Percentiles rank a stretch among this genome's conserved stretches.
These are phyloP conservation scores for Agrenia bidenticulata DNA, from an alignment of 2,888 invertebrate genomes.

Conservation along the genomic window DNA sequence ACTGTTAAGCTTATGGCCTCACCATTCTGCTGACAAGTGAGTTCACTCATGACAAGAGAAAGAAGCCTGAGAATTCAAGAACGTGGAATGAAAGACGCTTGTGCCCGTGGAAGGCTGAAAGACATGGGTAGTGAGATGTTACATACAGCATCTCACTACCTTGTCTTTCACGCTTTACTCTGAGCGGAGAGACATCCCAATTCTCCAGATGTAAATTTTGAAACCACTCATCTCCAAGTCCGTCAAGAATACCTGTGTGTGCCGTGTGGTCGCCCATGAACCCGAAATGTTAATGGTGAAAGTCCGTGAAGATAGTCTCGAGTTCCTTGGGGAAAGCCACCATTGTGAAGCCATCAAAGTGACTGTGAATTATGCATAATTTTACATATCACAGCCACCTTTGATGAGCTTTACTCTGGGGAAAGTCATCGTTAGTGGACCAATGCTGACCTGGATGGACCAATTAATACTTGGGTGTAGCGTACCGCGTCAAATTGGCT, in stretches of 20 bases:
- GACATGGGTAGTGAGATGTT: slow-evolving; percentile 99
- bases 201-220: not conserved
- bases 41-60: not conserved
- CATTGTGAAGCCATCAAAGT: slow-evolving; percentile 67
- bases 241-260: too few species aligned
- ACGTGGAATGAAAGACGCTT: too few species aligned
- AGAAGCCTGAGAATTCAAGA: too few species aligned
- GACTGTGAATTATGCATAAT: slow-evolving; percentile 73
- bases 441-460: not conserved
- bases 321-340: slow-evolving; percentile 1
- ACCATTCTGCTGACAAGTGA: not conserved
- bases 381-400: slow-evolving; percentile 94
- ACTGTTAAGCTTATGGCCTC: too few species aligned
- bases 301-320: too few species aligned
- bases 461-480: slow-evolving; percentile 51
- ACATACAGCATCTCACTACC: slow-evolving; percentile 82
- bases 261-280: too few species aligned
- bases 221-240: too few species aligned
- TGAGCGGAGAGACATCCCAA: slow-evolving; percentile 16
- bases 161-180: slow-evolving; percentile 86
- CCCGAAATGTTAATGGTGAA: too few species aligned
- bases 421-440: slow-evolving; percentile 2
- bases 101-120: slow-evolving; percentile 72
- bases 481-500: slow-evolving; percentile 76
- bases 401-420: slow-evolving; percentile 79